Conservation (phyloP, 1,140 invertebrate species). For the Marisa cornuarietis region DNA sequence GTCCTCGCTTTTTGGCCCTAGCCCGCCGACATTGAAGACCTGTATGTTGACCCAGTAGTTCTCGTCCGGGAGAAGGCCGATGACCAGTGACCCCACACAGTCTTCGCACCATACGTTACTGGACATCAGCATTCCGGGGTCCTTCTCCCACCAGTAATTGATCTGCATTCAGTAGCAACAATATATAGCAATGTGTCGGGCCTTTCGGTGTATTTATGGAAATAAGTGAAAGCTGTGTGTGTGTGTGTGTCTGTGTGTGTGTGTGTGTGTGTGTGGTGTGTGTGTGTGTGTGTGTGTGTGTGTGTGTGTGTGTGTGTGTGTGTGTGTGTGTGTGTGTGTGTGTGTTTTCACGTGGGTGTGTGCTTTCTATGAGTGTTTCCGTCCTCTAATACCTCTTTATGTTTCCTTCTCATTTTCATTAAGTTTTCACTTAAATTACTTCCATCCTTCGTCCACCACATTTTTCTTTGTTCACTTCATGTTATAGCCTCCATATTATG, state of each 20-base stretch:
- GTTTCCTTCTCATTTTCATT: background rate
- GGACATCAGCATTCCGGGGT: background rate
- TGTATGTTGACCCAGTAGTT: background rate
- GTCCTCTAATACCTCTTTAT: background rate
- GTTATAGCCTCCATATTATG: too few relatives aligned
- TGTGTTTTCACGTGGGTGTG: background rate
- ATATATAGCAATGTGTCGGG: too few relatives aligned
- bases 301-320: too few relatives aligned
- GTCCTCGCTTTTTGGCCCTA: background rate
- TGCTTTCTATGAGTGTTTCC: background rate
- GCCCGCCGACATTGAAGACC: background rate
- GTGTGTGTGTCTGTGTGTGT: too few relatives aligned
- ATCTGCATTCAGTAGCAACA: background rate
- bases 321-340: too few relatives aligned
- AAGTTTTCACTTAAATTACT: background rate
- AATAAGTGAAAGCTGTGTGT: background rate
- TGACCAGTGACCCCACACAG: background rate
- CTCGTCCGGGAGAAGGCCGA: background rate
- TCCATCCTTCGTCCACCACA: background rate
- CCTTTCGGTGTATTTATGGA: too few relatives aligned
- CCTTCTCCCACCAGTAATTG: too few relatives aligned
- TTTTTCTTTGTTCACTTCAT: too few relatives aligned
- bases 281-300: too few relatives aligned
- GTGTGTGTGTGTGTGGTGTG: too few relatives aligned
- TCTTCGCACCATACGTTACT: background rate